phyloP scores from a whole-genome alignment of 2,113 vertebrate genomes.

The Triplophysa siluroides region DNA sequence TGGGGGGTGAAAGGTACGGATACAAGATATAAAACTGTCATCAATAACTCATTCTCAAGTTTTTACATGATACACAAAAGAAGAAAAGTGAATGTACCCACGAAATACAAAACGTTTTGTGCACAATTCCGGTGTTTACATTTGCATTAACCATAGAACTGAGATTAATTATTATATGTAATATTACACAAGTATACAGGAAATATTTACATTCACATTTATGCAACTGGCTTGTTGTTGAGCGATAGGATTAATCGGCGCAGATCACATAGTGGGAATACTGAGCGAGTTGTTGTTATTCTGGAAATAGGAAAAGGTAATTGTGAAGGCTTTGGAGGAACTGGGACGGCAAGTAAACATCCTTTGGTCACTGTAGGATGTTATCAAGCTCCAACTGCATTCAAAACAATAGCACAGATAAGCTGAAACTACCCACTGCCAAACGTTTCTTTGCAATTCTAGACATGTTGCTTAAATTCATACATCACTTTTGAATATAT shows the following conservation, averaged over 20 bases:
- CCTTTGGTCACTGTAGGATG: slow-evolving; percentile 63
- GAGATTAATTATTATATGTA: background rate
- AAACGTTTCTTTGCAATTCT: background rate
- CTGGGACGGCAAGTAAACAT: slow-evolving; percentile 55
- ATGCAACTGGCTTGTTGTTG: background rate
- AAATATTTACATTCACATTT: slow-evolving; percentile 28
- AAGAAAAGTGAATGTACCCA: too few species aligned
- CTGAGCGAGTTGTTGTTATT: background rate
- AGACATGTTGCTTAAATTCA: background rate
- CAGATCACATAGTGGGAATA: slow-evolving; percentile 32
- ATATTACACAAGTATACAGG: slow-evolving; percentile 24
- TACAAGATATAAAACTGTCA: too few species aligned
- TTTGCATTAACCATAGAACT: slow-evolving; percentile 18
- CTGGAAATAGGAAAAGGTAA: slow-evolving; percentile 49
- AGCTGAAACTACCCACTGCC: slow-evolving; percentile 23
- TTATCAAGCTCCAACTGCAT: slow-evolving; percentile 56
- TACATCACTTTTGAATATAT: too few species aligned
- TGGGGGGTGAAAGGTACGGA: too few species aligned
- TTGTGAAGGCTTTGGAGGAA: slow-evolving; percentile 53
- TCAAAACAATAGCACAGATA: slow-evolving; percentile 53
- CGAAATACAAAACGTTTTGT: background rate
- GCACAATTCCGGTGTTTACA: slow-evolving; percentile 29
- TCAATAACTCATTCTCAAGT: too few species aligned
- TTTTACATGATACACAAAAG: too few species aligned
- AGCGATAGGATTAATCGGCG: slow-evolving; percentile 40